Base-by-base conservation (phyloP, 2,113 vertebrate species). In the Nyctibius bracteatus region DNA sequence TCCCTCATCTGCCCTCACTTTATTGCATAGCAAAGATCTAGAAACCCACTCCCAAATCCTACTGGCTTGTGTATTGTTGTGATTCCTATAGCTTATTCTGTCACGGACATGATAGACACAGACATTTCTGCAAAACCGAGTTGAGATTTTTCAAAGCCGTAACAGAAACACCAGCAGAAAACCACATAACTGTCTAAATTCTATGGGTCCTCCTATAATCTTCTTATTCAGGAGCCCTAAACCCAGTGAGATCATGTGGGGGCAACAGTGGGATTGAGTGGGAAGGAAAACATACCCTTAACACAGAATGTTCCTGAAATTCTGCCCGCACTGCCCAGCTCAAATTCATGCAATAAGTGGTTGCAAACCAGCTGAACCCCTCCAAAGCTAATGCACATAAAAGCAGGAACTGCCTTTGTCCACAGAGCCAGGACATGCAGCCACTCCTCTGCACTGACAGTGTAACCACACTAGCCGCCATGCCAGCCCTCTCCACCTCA, bases 201-300 rank as follows among this genome's bases (percentile, higher is more conserved):
- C 6, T 22, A 22, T 4, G 6, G 9, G 14, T 63, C 35, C 35
- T 68, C 30, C 14, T n/a, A 20, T 16, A 30, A 7, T 24, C 43
- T 20, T 57, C 30, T 73, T 1, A 2, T 51, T 57, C 58, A 35
- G 18, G 12, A 87, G 55, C 7, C 43, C 37, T 25, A 89, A 81
- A 78, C 8, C 22, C 51, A 74, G 13, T 8, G 8, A 81, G 18
- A 30, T 7, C 2, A 0, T 0, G 2, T 0, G 8, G 21, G 12
- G 8, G 33, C 52, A 58, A 25, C 0, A n/a, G 39, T 14, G 11
- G 28, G 23, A 86, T 7, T 46, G 22, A 51, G 25, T 0, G 3
- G 28, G 11, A 54, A 3, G 7, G 8, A 17, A 46, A 54, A 21
- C 3, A 7, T 4, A 24, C 5, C 18, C 39, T 58, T 13, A 65